These are phyloP conservation scores for Hybognathus amarus DNA, from an alignment of 2,797 vertebrate species.

Conservation along the genomic window DNA sequence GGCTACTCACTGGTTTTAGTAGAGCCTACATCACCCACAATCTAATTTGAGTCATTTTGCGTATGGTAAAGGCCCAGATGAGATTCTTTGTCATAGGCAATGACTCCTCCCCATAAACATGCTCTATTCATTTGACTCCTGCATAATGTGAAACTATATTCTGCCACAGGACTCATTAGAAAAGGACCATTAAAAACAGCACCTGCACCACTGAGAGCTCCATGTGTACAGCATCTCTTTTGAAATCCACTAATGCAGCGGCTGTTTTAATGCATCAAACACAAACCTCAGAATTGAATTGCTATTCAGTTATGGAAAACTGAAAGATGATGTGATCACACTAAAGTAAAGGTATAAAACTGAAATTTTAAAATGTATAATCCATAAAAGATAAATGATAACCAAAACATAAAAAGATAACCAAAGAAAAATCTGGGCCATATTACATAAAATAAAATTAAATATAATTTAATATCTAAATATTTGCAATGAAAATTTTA, in stretches of 20 bases:
- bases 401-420: too few relatives aligned
- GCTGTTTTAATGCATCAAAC: background rate
- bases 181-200: slow-evolving; percentile 65
- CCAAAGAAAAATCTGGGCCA: background rate
- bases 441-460: background rate
- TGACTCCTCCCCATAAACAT: slow-evolving; percentile 74
- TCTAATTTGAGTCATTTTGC: slow-evolving; percentile 40
- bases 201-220: slow-evolving; percentile 61
- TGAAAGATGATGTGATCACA: background rate
- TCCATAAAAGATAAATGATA: background rate
- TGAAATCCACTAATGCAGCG: background rate
- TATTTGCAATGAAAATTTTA: background rate
- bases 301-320: background rate
- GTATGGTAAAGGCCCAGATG: slow-evolving; percentile 65
- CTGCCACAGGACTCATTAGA: slow-evolving; percentile 60
- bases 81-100: slow-evolving; percentile 72
- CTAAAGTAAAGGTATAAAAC: background rate
- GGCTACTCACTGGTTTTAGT: slow-evolving; percentile 27
- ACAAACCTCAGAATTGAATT: background rate
- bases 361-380: background rate
- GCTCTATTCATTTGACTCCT: slow-evolving; percentile 71
- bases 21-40: slow-evolving; percentile 20
- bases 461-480: background rate
- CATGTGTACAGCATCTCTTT: background rate
- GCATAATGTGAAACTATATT: slow-evolving; percentile 69